Conservation (phyloP, 2,797 vertebrate genomes). For the Siniperca obscura region DNA sequence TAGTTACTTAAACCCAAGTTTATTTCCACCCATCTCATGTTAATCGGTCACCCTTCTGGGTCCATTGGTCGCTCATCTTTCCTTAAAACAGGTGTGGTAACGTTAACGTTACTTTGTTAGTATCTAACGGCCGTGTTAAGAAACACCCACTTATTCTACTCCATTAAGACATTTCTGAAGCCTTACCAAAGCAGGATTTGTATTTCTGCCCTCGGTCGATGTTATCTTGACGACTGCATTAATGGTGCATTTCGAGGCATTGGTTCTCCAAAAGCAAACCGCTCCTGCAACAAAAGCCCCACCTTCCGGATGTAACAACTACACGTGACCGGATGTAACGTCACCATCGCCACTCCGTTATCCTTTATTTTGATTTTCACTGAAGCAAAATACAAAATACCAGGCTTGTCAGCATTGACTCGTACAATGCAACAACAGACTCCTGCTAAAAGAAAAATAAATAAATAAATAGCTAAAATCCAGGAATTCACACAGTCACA, state of each 20-base stretch:
- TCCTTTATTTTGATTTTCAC: background rate
- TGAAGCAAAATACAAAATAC: no score
- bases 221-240: conserved; percentile 79
- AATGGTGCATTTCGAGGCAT: conserved; percentile 62
- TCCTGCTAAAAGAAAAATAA: no score
- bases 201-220: conserved; percentile 56
- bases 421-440: background rate
- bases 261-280: conserved; percentile 60
- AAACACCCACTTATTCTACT: background rate
- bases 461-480: background rate
- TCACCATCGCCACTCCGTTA: background rate
- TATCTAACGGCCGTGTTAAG: background rate
- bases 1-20: background rate
- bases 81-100: conserved; percentile 49
- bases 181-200: conserved; percentile 73
- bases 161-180: rapidly evolving
- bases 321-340: conserved; percentile 53
- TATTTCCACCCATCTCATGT: background rate
- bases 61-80: conserved; percentile 32
- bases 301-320: conserved; percentile 72
- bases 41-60: conserved; percentile 12
- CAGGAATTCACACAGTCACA: background rate
- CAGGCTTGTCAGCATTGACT: background rate
- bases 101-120: background rate
- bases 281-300: conserved; percentile 77